Evolutionary conservation across 2,888 invertebrate species (phyloP).

Genomic region (Orchesellides sinensis): DNA sequence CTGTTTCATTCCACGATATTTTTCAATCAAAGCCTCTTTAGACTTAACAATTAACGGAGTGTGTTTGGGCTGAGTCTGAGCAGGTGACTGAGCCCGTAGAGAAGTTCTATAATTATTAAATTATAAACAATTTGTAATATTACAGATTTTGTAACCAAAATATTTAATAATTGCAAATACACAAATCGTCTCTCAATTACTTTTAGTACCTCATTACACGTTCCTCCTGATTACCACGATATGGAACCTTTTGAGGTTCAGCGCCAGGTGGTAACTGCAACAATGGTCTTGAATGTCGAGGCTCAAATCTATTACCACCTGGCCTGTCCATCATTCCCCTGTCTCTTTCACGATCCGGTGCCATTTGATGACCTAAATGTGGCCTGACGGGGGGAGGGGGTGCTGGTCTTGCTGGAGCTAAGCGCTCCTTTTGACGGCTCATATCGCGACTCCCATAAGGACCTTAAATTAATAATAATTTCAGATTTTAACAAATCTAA

Average conservation of each 20-base stretch:
- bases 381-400: slow-evolving; percentile 11
- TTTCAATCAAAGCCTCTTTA: slow-evolving; percentile 72
- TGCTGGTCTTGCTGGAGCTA: slow-evolving; percentile 69
- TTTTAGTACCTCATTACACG: slow-evolving; percentile 37
- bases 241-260: slow-evolving; percentile 33
- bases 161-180: not conserved
- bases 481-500: too few relatives aligned
- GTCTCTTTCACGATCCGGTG: slow-evolving; percentile 53
- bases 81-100: slow-evolving; percentile 19
- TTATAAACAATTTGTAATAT: not conserved
- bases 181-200: not conserved
- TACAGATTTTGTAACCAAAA: not conserved
- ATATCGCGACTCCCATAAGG: slow-evolving; percentile 35
- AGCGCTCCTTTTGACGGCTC: slow-evolving; percentile 67
- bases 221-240: slow-evolving; percentile 21
- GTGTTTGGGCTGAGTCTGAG: slow-evolving; percentile 25
- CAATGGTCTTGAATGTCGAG: slow-evolving; percentile 31
- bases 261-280: slow-evolving; percentile 26
- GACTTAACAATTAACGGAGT: slow-evolving; percentile 70
- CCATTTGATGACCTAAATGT: slow-evolving; percentile 23
- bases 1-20: slow-evolving; percentile 71
- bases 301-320: slow-evolving; percentile 1
- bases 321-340: slow-evolving; percentile 28
- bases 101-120: slow-evolving; percentile 11
- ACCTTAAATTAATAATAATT: not conserved